Conservation (phyloP, 2,113 vertebrate species). For the Urocolius indicus region DNA sequence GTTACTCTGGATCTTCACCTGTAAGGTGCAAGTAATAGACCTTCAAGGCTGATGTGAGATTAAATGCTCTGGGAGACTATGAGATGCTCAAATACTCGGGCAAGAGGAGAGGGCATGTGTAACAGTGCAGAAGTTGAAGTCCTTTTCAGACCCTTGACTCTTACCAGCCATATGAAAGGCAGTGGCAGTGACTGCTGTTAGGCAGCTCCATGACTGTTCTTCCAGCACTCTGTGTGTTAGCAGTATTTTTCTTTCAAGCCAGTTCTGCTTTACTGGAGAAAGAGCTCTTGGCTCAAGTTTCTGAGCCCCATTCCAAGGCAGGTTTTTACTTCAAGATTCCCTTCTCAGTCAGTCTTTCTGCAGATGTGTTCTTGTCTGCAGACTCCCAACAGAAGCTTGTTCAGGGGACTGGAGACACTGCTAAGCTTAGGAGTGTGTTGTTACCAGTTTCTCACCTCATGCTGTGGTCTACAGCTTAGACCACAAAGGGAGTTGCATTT, state of each 20-base stretch:
- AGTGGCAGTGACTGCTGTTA: background rate
- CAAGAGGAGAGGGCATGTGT: background rate
- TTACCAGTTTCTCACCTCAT: background rate
- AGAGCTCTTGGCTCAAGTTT: background rate
- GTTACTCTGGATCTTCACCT: fast-evolving
- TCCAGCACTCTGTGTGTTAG: conserved; percentile 2
- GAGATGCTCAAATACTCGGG: background rate
- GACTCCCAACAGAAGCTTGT: background rate
- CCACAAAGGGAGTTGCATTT: fast-evolving
- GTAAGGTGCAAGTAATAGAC: background rate
- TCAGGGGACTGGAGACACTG: fast-evolving
- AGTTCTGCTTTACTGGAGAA: background rate
- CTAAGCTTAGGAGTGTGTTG: background rate
- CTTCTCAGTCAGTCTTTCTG: background rate
- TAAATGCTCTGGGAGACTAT: background rate
- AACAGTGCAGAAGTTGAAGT: too few relatives aligned
- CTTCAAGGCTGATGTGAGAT: background rate
- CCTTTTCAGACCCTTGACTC: background rate
- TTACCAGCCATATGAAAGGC: background rate
- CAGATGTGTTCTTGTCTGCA: background rate
- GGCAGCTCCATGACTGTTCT: background rate
- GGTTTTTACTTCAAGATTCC: background rate
- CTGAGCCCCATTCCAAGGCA: background rate
- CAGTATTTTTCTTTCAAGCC: background rate
- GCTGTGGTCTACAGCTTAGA: background rate